Base-by-base conservation (phyloP, 2,113 vertebrate species). In the Azemiops feae region DNA sequence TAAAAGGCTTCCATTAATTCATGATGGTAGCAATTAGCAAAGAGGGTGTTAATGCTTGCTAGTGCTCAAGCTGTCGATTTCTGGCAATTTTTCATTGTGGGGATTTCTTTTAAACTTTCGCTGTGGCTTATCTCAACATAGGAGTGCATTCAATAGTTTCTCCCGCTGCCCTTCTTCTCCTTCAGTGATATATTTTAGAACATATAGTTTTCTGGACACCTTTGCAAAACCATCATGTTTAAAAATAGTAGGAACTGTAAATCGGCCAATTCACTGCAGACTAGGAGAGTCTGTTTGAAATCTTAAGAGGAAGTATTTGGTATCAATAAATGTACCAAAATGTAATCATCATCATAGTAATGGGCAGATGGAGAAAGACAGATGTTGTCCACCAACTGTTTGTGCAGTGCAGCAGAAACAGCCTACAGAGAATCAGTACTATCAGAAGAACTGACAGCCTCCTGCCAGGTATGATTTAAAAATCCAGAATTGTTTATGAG, bases 11-110 rank as follows among this genome's bases (percentile, higher is more conserved):
- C 96, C 95, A 96, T 97, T 97, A 97, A 97, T 97, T 97, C 97
- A 96, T 91, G 93, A 85, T 96, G 94, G 97, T 94, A 97, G 97
- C 96, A 98, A 98, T 98, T 98, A 98, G 95, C 94, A 97, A 96
- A 89, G 60, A 96, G 91, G 92, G 92, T 97, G 93, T 94, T 97
- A 96, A 96, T 93, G 94, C 54, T 97, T 93, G 92, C 90, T 95
- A 95, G 92, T 94, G 93, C 92, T 95, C 96, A 97, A 97, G 96
- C 96, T 97, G 97, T 96, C 96, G 94, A 54, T 94, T 96, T 95
- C 92, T 96, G 86, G 11, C 57, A 50, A 25, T 90, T 53, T 88
- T 53, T 91, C 60, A 34, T 81, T 69, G 47, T 53, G 34, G 93
- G n/a, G 34, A 90, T 69, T 93, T 93, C 94, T 94, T 94, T 58